Evolutionary conservation across 2,113 vertebrate species (phyloP), one percentile per base, ranked within the genome.

Genomic region (Brevimyrus niger): DNA sequence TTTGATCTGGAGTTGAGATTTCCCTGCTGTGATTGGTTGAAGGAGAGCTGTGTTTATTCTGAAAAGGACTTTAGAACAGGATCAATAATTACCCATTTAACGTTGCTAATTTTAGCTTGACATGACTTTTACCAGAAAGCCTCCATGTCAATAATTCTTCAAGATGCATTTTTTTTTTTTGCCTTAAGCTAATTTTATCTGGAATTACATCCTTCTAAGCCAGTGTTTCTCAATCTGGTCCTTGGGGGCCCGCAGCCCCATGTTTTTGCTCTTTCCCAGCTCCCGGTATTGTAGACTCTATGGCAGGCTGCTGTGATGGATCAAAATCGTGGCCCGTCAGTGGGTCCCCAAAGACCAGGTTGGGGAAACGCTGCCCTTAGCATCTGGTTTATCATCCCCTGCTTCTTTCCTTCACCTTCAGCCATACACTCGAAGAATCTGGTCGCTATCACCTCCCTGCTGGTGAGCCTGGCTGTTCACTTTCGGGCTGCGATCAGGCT

Each of bases 391-490:
- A 82, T 0, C 90, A 88, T 35, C 85, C 89, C 21, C 82, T 48
- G 17, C 80, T 27, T 17, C 65, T 89, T 46, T 90, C 51, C 90
- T 88, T 31, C 76, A 76, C 15, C 87, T n/a, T 1, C 93, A 98
- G 98, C 97, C 0, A 97, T 99, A 88, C 98, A 99, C 17, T 96
- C 97, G 48, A 99, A 99, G 95, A 98, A 97, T 91, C 94, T 99
- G 92, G 97, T 99, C 90, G 93, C 97, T 89, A 99, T 98, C 1
- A 94, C 98, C 0, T 97, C 97, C 73, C 96, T 99, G 11, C 96
- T 99, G 83, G 97, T 99, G 73, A 95, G 97, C 0, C 92, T 99
- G 80, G 97, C 97, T 0, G 96, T 96, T 95, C 98, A 99, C 93
- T 99, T 98, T 94, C 94, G 96, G 92, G 98, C 97, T 38, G 96